Percentiles rank a stretch among this genome's conserved stretches.
phyloP scores from a whole-genome alignment of 1,140 invertebrate genomes.

The Drosophila ananassae region DNA sequence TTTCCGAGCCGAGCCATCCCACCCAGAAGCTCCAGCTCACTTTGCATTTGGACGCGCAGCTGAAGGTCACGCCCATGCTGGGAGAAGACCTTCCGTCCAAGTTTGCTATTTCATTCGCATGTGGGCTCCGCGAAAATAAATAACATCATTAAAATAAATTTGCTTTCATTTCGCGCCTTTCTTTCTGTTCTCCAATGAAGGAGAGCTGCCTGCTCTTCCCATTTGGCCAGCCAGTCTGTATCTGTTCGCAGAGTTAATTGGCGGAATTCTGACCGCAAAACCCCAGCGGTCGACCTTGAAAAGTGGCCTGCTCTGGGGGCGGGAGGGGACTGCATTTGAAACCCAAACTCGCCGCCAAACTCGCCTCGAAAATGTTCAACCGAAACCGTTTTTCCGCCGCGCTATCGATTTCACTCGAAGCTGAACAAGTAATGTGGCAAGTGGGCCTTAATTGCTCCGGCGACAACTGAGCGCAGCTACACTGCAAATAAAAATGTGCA shows the following conservation, averaged over 20 bases:
- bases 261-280: constrained; percentile 48
- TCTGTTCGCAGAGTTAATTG: constrained; percentile 55
- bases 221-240: too few relatives aligned
- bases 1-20: not conserved
- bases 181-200: constrained; percentile 19
- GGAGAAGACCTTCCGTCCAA: constrained; percentile 17
- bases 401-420: constrained; percentile 74
- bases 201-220: constrained; percentile 43
- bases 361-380: constrained; percentile 41
- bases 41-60: constrained; percentile 8
- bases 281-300: constrained; percentile 58
- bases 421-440: constrained; percentile 41
- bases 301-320: constrained; percentile 25
- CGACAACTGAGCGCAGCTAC: constrained; percentile 49
- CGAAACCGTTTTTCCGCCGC: constrained; percentile 70
- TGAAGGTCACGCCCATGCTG: constrained; percentile 33
- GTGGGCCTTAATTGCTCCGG: constrained; percentile 66
- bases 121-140: constrained; percentile 30
- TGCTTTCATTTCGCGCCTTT: constrained; percentile 36
- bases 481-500: not conserved
- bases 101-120: constrained; percentile 7
- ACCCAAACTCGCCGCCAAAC: constrained; percentile 39
- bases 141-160: constrained; percentile 59
- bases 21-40: not conserved
- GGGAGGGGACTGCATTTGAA: constrained; percentile 22